phyloP scores from a whole-genome alignment of 2,888 invertebrate species.

The Oithona nana region DNA sequence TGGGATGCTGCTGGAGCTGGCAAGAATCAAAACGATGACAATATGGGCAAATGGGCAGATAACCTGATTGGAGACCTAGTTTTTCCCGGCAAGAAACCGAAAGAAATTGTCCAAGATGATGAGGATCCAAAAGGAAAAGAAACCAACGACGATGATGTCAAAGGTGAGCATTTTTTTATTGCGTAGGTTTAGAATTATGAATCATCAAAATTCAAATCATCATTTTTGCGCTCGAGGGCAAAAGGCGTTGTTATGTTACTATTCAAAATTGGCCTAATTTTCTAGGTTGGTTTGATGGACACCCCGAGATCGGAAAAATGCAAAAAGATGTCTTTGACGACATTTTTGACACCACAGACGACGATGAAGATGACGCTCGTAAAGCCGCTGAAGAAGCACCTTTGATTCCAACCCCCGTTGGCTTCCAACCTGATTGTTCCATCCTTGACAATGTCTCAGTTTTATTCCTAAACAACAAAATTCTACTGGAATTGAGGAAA shows the following conservation, averaged over 20 bases:
- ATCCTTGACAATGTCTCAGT: constrained; percentile 14
- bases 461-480: constrained; percentile 15
- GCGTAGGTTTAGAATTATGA: too few relatives aligned
- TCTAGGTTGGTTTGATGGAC: constrained; percentile 15
- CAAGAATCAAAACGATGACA: constrained; percentile 13
- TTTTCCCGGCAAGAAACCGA: constrained; percentile 14
- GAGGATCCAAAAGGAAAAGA: not conserved
- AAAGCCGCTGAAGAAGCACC: constrained; percentile 1
- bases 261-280: too few relatives aligned
- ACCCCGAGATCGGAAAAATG: constrained; percentile 17
- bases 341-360: constrained; percentile 16
- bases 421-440: constrained; percentile 10
- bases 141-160: constrained; percentile 2
- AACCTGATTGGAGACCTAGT: constrained; percentile 10
- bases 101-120: constrained; percentile 11
- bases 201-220: too few relatives aligned
- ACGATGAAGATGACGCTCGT: constrained; percentile 3
- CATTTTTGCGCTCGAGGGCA: too few relatives aligned
- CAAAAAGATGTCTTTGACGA: constrained; percentile 18
- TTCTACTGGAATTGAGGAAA: constrained; percentile 14
- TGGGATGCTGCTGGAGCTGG: constrained; percentile 11
- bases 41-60: constrained; percentile 1
- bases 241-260: not conserved
- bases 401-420: constrained; percentile 10
- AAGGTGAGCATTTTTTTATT: not conserved